Base-by-base conservation (phyloP, 2,888 invertebrate species). In the Calameuta idolon region DNA sequence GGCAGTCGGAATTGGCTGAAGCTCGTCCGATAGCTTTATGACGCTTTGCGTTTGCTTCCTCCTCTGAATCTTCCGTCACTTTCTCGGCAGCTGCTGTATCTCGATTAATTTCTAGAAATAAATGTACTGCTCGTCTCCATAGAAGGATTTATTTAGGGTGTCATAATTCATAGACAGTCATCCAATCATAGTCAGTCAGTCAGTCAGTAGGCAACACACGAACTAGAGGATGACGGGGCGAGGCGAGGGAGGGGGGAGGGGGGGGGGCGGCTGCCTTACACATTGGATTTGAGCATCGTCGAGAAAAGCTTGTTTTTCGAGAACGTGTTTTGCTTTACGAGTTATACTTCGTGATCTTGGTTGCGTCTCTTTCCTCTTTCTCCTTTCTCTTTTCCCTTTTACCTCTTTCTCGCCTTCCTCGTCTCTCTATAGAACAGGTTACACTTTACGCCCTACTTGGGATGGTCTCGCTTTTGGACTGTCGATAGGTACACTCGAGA, bases 21-120 rank as follows among this genome's bases (percentile, higher is more conserved):
- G 73, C 76, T 75, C 73, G 73, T 69, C 73, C 73, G 78, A 78
- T 76, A 78, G 78, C 75, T 78, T 78, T 78, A 78, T 76, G 78
- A 73, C 78, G 69, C 75, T 75, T 76, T 75, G 78, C 75, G 75
- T 78, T 78, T 78, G 78, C 76, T 76, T 73, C 34, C 40, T 40
- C 69, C 1, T n/a, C 11, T 11, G 30, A n/a, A 69, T 34, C 78
- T 31, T 5, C 12, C 55, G n/a, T 37, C n/a, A 40, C 33, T 31
- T 34, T 35, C 9, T 55, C 31, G 15, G 31, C 23, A 71, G 31
- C 31, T 33, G 9, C 71, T 75, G n/a, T 35, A 75, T 40, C 15
- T 40, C 15, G 37, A 40, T 40, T 40, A 40, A 40, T 15, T 40
- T 1, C 1, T 40, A 40, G 40, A 4, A 23, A 40, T 40, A 31